Base-by-base conservation (phyloP, 2,797 vertebrate genomes). In the Simalia tracyae region DNA sequence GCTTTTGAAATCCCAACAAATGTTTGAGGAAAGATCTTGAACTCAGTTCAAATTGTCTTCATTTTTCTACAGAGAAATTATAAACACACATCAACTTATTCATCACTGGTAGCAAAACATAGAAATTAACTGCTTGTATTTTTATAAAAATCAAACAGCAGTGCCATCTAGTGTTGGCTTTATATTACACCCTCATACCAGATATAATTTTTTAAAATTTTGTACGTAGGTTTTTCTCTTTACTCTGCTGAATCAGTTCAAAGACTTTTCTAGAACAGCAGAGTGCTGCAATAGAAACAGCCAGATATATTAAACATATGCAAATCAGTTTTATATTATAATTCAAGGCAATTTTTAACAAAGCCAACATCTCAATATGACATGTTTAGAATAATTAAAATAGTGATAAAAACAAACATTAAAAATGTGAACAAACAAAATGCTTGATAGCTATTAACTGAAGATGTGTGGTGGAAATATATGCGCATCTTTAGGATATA, bases 81-180 rank as follows among this genome's bases (percentile, higher is more conserved):
- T 14, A 36, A 72, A 17, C 28, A 68, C 14, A 6, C n/a, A 31
- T 68, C 36, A 46, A 81, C 24, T 19, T 81, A 46, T 81, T 46
- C 36, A 81, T 46, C 36, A 81, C 72, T 42, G 19, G 19, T 46
- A 36, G 36, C 72, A 81, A 42, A 81, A 46, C 42, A 46, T 1
- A 81, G 36, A 81, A 81, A 81, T 81, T 22, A 42, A 19, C 36
- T 46, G 22, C 36, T 15, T 76, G 8, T 46, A n/a, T 66, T 66
- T 68, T 84, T 63, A 42, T 31, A 57, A 89, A 85, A 61, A 28
- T 61, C 17, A 36, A 63, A 64, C 56, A 90, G n/a, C 42, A 87
- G 14, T 89, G 88, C 28, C 91, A 92, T 76, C 84, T 92, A 89
- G 84, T 92, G 92, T 28, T 72, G 46, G 4, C 15, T 28, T 92